phyloP scores from a whole-genome alignment of 2,113 vertebrate species.

The Phylloscopus whistleri region DNA sequence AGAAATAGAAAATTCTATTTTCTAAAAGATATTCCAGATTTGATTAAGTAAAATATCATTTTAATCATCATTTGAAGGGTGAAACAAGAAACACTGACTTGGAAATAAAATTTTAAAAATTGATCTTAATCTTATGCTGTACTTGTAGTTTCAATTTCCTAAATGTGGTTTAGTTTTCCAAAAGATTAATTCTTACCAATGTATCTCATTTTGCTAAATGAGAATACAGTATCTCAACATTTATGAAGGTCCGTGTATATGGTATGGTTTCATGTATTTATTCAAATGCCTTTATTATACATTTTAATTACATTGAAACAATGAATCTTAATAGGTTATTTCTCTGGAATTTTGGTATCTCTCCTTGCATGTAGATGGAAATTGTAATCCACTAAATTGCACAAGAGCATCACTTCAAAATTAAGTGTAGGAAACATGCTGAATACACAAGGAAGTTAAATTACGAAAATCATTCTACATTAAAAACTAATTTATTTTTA shows the following conservation, averaged over 20 bases:
- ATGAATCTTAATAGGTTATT: neutral
- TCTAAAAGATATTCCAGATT: neutral
- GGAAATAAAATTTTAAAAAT: neutral
- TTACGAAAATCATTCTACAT: neutral
- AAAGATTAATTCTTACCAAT: neutral
- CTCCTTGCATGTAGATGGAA: neutral
- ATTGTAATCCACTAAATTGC: neutral
- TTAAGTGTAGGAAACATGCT: neutral
- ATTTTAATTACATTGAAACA: neutral
- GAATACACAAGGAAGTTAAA: neutral
- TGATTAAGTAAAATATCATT: neutral
- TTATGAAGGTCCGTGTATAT: neutral
- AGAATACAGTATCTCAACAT: neutral
- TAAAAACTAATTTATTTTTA: neutral
- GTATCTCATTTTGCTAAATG: neutral
- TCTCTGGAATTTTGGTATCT: neutral
- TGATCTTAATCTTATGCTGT: neutral
- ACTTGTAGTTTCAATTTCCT: neutral
- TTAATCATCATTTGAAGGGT: neutral
- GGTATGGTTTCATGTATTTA: neutral
- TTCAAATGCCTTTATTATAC: neutral
- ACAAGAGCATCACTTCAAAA: neutral
- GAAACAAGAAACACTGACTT: neutral
- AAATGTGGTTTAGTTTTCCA: neutral
- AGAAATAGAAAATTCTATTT: neutral